Conservation (phyloP, 1,140 invertebrate genomes). For the Hormaphis cornu region DNA sequence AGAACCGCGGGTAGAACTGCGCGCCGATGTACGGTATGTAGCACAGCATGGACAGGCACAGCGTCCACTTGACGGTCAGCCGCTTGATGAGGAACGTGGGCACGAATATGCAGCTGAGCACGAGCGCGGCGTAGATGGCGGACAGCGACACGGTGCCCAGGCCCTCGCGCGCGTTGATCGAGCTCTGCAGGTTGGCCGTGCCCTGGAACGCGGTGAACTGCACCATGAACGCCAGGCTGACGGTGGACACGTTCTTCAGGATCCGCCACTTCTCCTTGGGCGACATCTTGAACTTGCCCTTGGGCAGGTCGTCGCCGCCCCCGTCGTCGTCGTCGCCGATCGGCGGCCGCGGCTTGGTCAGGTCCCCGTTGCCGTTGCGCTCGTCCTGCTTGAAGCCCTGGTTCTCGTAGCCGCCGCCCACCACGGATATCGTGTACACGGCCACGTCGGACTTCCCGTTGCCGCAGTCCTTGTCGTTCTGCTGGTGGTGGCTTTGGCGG, state of each 20-base stretch:
- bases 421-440: constrained; percentile 37
- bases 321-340: constrained; percentile 50
- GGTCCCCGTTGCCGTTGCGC: constrained; percentile 48
- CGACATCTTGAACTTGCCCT: constrained; percentile 66
- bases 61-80: constrained; percentile 89
- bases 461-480: no score
- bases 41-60: constrained; percentile 80
- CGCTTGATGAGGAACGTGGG: constrained; percentile 79
- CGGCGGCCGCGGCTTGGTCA: constrained; percentile 49
- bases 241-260: constrained; percentile 73
- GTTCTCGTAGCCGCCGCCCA: constrained; percentile 50
- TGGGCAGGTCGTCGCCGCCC: constrained; percentile 53
- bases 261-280: constrained; percentile 75
- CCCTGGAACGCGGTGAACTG: constrained; percentile 88
- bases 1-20: constrained; percentile 83
- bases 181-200: constrained; percentile 79
- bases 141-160: constrained; percentile 71
- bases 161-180: constrained; percentile 72
- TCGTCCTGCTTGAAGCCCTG: constrained; percentile 56
- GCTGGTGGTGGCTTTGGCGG: no score
- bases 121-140: constrained; percentile 77
- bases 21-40: constrained; percentile 88
- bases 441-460: constrained; percentile 35
- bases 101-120: constrained; percentile 86
- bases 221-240: constrained; percentile 81